Evolutionary conservation across 1,140 invertebrate genomes (phyloP).

Genomic region (Zaprionus capensis): DNA sequence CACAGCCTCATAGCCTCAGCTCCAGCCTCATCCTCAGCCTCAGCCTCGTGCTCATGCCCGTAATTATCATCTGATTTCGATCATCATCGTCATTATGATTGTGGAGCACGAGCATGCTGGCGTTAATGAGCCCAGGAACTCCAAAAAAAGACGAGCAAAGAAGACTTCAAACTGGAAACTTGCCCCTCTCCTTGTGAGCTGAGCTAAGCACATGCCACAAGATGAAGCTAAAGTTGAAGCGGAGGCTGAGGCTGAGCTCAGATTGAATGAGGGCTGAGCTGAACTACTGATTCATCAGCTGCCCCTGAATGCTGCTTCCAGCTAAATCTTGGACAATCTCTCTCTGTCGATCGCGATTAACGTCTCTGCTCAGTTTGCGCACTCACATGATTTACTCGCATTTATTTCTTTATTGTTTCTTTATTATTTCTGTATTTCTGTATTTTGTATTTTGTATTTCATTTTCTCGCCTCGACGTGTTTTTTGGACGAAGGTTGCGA

Average conservation of each 20-base stretch:
- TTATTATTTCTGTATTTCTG: slow-evolving; percentile 9
- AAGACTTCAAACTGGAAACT: slow-evolving; percentile 15
- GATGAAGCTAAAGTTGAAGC: background rate
- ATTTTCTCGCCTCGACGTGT: slow-evolving; percentile 22
- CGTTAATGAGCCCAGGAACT: slow-evolving; percentile 24
- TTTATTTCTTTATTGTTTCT: slow-evolving; percentile 11
- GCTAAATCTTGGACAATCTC: slow-evolving; percentile 27
- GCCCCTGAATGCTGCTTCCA: slow-evolving; percentile 16
- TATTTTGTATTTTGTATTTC: slow-evolving; percentile 6
- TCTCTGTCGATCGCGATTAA: slow-evolving; percentile 9
- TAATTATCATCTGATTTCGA: slow-evolving; percentile 30
- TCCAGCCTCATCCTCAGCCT: background rate
- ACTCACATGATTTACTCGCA: slow-evolving; percentile 8
- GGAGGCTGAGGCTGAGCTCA: background rate
- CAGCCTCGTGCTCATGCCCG: background rate
- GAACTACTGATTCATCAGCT: slow-evolving; percentile 21
- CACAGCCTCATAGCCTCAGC: background rate
- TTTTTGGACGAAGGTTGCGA: slow-evolving; percentile 33
- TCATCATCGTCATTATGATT: slow-evolving; percentile 17
- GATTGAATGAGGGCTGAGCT: background rate
- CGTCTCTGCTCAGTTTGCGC: background rate
- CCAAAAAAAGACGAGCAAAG: background rate
- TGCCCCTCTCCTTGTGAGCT: background rate
- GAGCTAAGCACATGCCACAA: slow-evolving; percentile 11
- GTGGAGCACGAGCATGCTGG: slow-evolving; percentile 20